A percentile compares a stretch with the other conserved stretches of the same genome.
phyloP scores from a whole-genome alignment of 2,888 invertebrate genomes.

The Venusia cambrica region DNA sequence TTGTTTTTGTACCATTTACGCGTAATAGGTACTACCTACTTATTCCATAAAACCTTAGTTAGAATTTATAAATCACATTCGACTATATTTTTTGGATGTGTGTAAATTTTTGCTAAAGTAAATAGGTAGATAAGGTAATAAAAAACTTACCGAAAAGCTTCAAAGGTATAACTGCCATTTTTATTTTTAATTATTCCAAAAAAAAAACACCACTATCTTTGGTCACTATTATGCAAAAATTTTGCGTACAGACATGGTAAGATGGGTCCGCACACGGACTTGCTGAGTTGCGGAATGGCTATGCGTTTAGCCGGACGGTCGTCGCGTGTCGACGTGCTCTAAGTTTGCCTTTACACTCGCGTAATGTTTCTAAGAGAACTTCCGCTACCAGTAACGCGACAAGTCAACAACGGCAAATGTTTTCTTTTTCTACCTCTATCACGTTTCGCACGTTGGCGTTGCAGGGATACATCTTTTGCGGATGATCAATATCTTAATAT shows the following conservation, averaged over 20 bases:
- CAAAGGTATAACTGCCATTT: slow-evolving; percentile 64
- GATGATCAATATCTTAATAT: too few species aligned
- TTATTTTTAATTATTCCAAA: slow-evolving; percentile 7
- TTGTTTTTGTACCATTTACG: too few species aligned
- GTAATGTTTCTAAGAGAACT: slow-evolving; percentile 26
- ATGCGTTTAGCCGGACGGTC: slow-evolving; percentile 19
- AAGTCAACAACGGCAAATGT: slow-evolving; percentile 25
- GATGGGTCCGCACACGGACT: slow-evolving; percentile 17
- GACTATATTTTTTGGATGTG: too few species aligned
- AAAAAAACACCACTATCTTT: slow-evolving; percentile 27
- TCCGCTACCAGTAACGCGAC: slow-evolving; percentile 25
- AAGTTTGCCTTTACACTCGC: slow-evolving; percentile 22
- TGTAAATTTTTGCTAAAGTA: too few species aligned
- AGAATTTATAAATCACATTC: too few species aligned
- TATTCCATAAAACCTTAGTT: too few species aligned
- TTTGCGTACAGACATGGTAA: slow-evolving; percentile 15
- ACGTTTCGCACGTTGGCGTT: slow-evolving; percentile 5
- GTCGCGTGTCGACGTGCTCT: slow-evolving; percentile 9
- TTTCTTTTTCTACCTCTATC: slow-evolving; percentile 23
- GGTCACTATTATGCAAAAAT: slow-evolving; percentile 15
- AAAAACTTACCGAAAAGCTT: too few species aligned
- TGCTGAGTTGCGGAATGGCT: slow-evolving; percentile 14
- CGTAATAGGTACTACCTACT: too few species aligned
- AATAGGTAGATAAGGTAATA: too few species aligned
- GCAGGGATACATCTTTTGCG: too few species aligned